Percentiles rank a stretch among this genome's conserved stretches.
phyloP scores from a whole-genome alignment of 2,888 invertebrate species.

The Acronicta leporina region DNA sequence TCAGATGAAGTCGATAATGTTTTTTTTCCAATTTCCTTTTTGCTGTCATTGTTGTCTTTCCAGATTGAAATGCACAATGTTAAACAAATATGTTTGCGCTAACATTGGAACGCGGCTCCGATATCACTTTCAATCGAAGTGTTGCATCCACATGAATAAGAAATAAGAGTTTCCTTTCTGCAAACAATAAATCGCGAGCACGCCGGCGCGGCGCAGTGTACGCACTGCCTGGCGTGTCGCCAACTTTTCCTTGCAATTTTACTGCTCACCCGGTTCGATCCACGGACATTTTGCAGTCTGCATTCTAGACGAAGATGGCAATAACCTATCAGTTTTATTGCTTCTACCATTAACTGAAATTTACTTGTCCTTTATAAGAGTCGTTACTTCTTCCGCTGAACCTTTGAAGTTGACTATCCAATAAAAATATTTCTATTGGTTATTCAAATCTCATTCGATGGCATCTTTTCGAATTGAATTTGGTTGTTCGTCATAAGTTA shows the following conservation, averaged over 20 bases:
- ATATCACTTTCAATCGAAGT: slow-evolving; percentile 69
- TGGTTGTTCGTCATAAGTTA: slow-evolving; percentile 17
- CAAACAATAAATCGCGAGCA: slow-evolving; percentile 72
- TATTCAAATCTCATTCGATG: slow-evolving; percentile 38
- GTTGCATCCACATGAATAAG: slow-evolving; percentile 72
- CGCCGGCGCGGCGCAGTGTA: slow-evolving; percentile 57
- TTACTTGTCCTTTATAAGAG: slow-evolving; percentile 61
- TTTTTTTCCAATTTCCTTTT: slow-evolving; percentile 30
- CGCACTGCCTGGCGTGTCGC: slow-evolving; percentile 72
- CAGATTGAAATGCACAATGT: slow-evolving; percentile 39
- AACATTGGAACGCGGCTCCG: slow-evolving; percentile 45
- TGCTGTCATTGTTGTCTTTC: slow-evolving; percentile 26
- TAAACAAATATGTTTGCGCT: slow-evolving; percentile 42
- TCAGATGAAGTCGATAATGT: slow-evolving; percentile 6
- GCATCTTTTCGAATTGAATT: no score
- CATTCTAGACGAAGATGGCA: slow-evolving; percentile 78
- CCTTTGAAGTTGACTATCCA: slow-evolving; percentile 56
- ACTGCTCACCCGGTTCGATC: slow-evolving; percentile 73
- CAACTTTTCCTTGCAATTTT: slow-evolving; percentile 84
- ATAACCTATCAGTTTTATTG: slow-evolving; percentile 80
- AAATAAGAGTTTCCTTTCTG: slow-evolving; percentile 78
- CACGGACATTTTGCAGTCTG: slow-evolving; percentile 76
- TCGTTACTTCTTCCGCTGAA: slow-evolving; percentile 48
- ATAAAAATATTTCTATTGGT: slow-evolving; percentile 40
- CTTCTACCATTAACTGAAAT: slow-evolving; percentile 64